These are phyloP conservation scores for Bettongia penicillata DNA, from an alignment of 2,113 vertebrate species.

Conservation along the genomic window DNA sequence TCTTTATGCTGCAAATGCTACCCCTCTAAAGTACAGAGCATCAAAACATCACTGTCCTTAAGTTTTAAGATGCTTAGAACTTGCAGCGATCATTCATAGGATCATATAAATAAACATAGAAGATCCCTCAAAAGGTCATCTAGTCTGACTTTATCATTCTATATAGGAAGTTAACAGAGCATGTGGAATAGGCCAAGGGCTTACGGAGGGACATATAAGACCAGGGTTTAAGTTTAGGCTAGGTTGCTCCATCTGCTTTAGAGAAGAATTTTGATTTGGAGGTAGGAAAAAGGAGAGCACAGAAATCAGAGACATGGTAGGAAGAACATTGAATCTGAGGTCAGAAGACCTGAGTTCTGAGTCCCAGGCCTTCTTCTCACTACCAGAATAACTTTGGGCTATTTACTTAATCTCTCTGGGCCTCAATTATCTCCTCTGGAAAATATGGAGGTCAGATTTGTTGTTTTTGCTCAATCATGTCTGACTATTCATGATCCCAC, in stretches of 20 bases:
- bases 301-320: background rate
- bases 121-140: background rate
- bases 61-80: background rate
- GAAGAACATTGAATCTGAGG: background rate
- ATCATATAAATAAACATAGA: background rate
- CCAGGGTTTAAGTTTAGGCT: background rate
- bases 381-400: background rate
- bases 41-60: background rate
- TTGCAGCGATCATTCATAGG: background rate
- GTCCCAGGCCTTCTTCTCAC: background rate
- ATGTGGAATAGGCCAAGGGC: no score
- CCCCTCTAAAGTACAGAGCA: background rate
- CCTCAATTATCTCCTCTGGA: background rate
- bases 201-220: no score
- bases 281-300: background rate
- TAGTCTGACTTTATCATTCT: background rate
- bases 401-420: background rate
- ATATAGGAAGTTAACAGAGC: no score
- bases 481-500: no score
- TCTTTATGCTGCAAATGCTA: background rate
- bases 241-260: background rate
- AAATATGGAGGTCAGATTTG: no score
- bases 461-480: no score
- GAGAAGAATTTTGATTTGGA: background rate
- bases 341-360: background rate